Evolutionary conservation across 1,140 invertebrate genomes (phyloP), one percentile per base, ranked within the genome.

Genomic region (Saxidomus purpurata): DNA sequence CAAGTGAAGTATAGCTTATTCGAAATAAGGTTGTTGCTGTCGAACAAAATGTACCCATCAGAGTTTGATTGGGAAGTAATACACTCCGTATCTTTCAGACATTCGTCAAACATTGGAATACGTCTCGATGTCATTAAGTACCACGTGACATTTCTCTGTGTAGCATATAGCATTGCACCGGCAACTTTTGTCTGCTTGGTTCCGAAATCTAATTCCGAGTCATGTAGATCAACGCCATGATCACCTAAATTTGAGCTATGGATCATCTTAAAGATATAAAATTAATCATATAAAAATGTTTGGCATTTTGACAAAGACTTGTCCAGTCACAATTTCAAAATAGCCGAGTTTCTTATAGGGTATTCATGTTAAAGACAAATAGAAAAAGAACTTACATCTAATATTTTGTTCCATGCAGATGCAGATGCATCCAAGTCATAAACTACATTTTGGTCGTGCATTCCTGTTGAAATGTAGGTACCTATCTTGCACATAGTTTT

Each of bases 201-300:
- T 71, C 67, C 67, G 34, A 71, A 71, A 22, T 71, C n/a, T 9
- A 71, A 22, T n/a, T 71, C 67, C 15, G 31, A 4, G 25, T 71
- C 67, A 71, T 71, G 67, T 34, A 71, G 67, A 2, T 28, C 2
- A 17, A 4, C 11, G 11, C 9, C 17, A 4, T 36, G 4, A 28
- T n/a, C 11, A 6, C 67, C 67, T 36, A 71, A 34, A 71, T 28
- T 17, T 3, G 11, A 31, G 36, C 67, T 71, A 28, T 71, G 67
- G 22, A 71, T 71, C 36, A 71, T 71, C 67, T 63, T n/a, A 9
- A 25, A n/a, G n/a, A 63, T 69, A 63, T n/a, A n/a, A n/a, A n/a
- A n/a, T n/a, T n/a, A n/a, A n/a, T n/a, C n/a, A n/a, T n/a, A n/a
- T n/a, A n/a, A n/a, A n/a, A n/a, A n/a, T n/a, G n/a, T n/a, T n/a